Percentiles rank a stretch among this genome's conserved stretches.
Evolutionary conservation across 1,140 invertebrate species (phyloP).

Genomic region (Prorops nasuta): DNA sequence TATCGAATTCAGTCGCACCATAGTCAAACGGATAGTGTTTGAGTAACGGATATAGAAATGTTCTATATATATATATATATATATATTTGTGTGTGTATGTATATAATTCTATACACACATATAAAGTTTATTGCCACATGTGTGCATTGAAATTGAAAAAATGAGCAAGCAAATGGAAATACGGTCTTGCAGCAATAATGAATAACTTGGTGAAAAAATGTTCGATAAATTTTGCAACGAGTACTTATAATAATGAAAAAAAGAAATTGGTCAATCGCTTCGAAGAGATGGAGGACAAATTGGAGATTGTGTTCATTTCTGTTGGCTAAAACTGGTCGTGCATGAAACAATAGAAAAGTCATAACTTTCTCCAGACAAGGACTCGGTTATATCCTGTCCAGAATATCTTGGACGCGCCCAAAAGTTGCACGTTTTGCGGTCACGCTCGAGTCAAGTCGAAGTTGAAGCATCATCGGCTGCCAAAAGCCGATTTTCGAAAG

Average conservation of each 20-base stretch:
- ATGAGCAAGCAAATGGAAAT: not conserved
- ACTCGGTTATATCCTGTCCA: constrained; percentile 25
- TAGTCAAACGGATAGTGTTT: constrained; percentile 1
- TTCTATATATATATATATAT: too few species aligned
- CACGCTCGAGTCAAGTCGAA: too few species aligned
- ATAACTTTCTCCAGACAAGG: constrained; percentile 50
- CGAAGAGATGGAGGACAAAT: not conserved
- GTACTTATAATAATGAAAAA: not conserved
- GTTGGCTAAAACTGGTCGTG: too few species aligned
- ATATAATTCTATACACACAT: too few species aligned
- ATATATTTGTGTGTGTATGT: too few species aligned
- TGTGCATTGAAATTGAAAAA: too few species aligned
- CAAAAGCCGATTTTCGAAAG: too few species aligned
- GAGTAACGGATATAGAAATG: not conserved
- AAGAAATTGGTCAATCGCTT: not conserved
- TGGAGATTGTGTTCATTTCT: not conserved
- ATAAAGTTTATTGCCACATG: too few species aligned
- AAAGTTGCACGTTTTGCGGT: constrained; percentile 15
- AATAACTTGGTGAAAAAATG: not conserved
- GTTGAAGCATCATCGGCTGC: too few species aligned
- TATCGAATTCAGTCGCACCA: not conserved
- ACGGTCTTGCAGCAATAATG: not conserved
- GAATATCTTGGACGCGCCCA: constrained; percentile 17
- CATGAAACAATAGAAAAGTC: constrained; percentile 52
- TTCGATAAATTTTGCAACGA: not conserved